These are phyloP conservation scores for Litoditis marina DNA, from an alignment of 2,888 invertebrate species.

Conservation along the genomic window DNA sequence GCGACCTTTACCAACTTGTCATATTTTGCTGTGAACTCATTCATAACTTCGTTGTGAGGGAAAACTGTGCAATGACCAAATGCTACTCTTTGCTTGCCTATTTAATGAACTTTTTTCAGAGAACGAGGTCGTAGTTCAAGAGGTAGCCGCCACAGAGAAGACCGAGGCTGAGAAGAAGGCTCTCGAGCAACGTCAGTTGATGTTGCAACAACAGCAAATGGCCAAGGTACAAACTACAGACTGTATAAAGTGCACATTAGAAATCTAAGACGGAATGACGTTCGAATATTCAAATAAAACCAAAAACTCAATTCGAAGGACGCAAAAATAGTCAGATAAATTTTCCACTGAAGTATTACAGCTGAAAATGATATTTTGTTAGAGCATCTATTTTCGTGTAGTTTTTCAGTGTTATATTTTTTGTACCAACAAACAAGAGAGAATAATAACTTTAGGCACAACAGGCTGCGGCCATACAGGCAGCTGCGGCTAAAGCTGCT, in stretches of 20 bases:
- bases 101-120: constrained; percentile 16
- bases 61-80: not conserved
- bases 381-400: too few species aligned
- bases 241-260: too few species aligned
- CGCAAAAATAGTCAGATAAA: too few species aligned
- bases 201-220: constrained; percentile 33
- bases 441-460: constrained; percentile 26
- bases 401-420: too few species aligned
- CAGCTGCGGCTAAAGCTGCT: constrained; percentile 36
- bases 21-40: not conserved
- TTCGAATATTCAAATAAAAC: too few species aligned
- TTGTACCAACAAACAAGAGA: not conserved
- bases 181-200: constrained; percentile 31
- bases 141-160: constrained; percentile 20
- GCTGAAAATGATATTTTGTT: too few species aligned
- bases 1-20: too few species aligned
- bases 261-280: too few species aligned
- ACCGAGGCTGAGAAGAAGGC: constrained; percentile 34
- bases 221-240: constrained; percentile 19
- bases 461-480: constrained; percentile 41
- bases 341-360: too few species aligned
- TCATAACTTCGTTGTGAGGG: not conserved
- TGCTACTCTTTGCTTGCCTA: not conserved
- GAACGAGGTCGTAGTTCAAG: constrained; percentile 29
- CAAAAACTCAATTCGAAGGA: too few species aligned